phyloP scores from a whole-genome alignment of 92 coral and sea anemone species.

The Phenganax subtilis region DNA sequence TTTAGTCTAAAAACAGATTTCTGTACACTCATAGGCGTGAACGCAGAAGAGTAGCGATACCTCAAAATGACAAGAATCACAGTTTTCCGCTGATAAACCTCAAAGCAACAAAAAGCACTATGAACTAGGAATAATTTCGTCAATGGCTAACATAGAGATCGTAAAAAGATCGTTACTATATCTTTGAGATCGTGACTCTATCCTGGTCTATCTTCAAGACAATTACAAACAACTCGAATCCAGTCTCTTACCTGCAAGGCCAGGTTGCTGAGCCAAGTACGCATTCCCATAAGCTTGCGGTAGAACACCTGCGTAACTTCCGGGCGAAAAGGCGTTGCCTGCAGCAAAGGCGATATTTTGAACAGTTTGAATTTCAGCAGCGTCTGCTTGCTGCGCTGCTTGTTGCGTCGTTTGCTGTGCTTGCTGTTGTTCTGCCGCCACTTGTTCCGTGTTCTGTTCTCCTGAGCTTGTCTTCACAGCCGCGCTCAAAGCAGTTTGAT shows the following conservation, averaged over 20 bases:
- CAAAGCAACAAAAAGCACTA: too few species aligned
- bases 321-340: conserved; percentile 46
- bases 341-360: conserved; percentile 73
- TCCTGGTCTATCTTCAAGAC: too few species aligned
- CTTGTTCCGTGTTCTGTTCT: conserved; percentile 75
- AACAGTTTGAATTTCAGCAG: conserved; percentile 63
- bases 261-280: conserved; percentile 72
- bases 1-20: too few species aligned
- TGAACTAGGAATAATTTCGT: too few species aligned
- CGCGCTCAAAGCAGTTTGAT: conserved; percentile 79
- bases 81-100: too few species aligned
- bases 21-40: too few species aligned
- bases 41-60: too few species aligned
- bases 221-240: too few species aligned
- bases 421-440: conserved; percentile 64
- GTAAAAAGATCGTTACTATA: too few species aligned
- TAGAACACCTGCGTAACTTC: conserved; percentile 27
- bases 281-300: conserved; percentile 70
- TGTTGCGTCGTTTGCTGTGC: conserved; percentile 50
- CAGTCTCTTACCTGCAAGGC: conserved; percentile 66
- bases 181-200: too few species aligned
- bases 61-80: too few species aligned
- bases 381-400: conserved; percentile 55
- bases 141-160: too few species aligned
- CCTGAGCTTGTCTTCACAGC: conserved; percentile 61